These are phyloP conservation scores for Melanotus villosus DNA, from an alignment of 2,888 invertebrate species.

Conservation along the genomic window DNA sequence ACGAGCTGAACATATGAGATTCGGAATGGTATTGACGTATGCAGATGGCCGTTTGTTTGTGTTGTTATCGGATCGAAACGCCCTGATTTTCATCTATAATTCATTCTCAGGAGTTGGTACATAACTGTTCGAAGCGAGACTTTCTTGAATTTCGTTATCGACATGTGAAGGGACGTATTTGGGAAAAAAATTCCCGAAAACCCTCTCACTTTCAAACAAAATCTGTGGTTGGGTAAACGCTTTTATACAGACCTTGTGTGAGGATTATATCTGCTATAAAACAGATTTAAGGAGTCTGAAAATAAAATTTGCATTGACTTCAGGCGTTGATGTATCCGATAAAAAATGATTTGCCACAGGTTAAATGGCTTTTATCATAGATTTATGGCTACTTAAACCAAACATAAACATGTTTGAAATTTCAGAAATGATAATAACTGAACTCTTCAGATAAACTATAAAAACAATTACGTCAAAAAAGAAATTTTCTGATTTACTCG, in stretches of 20 bases:
- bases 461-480: too few species aligned
- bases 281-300: too few species aligned
- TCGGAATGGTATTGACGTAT: conserved; percentile 40
- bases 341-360: too few species aligned
- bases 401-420: too few species aligned
- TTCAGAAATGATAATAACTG: too few species aligned
- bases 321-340: too few species aligned
- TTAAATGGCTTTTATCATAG: too few species aligned
- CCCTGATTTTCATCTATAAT: conserved; percentile 31
- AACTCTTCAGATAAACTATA: too few species aligned
- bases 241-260: not conserved
- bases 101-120: conserved; percentile 14
- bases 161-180: conserved; percentile 5
- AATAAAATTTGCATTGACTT: too few species aligned
- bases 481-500: too few species aligned
- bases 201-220: not conserved
- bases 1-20: conserved; percentile 25
- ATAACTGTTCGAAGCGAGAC: not conserved
- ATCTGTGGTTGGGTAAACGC: not conserved
- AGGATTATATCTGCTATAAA: too few species aligned
- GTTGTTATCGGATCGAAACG: conserved; percentile 19
- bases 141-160: conserved; percentile 2
- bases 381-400: too few species aligned
- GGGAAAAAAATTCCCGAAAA: not conserved
- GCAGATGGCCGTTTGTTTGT: conserved; percentile 40